Evolutionary conservation across 2,888 invertebrate genomes (phyloP).

Genomic region (Chesias legatella): DNA sequence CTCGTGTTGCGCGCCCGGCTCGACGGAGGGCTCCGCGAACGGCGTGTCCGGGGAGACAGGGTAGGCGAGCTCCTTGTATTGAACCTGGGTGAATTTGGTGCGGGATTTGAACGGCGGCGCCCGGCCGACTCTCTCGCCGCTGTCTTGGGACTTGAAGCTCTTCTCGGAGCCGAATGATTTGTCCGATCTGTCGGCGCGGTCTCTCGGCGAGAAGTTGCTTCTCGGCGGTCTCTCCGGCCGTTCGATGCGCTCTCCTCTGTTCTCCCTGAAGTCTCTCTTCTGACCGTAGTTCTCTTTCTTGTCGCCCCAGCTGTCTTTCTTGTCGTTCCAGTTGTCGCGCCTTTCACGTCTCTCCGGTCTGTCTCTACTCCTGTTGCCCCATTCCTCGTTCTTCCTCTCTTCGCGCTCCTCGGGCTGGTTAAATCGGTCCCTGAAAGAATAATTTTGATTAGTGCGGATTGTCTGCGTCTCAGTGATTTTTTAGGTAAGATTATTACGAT

Average conservation of each 20-base stretch:
- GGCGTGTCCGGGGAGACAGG: constrained; percentile 72
- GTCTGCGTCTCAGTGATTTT: too few species aligned
- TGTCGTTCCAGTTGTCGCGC: constrained; percentile 40
- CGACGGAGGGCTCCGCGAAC: constrained; percentile 69
- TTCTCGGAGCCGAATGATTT: constrained; percentile 60
- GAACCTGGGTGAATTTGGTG: constrained; percentile 55
- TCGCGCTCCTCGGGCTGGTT: constrained; percentile 50
- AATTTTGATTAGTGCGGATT: neutral
- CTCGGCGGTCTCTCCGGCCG: constrained; percentile 34
- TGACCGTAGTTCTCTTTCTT: constrained; percentile 35
- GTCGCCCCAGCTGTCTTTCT: constrained; percentile 39
- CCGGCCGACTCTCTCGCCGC: constrained; percentile 42
- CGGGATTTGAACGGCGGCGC: constrained; percentile 55
- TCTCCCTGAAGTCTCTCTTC: constrained; percentile 36
- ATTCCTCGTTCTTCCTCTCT: constrained; percentile 46
- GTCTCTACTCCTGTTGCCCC: constrained; percentile 38
- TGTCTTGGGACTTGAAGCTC: constrained; percentile 52
- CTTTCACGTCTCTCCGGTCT: constrained; percentile 26
- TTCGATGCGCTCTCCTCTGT: constrained; percentile 33
- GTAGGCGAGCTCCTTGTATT: constrained; percentile 57
- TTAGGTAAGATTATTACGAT: too few species aligned
- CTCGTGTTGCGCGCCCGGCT: constrained; percentile 76
- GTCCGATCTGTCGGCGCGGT: constrained; percentile 51
- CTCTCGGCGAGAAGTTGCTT: constrained; percentile 63
- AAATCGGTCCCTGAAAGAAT: constrained; percentile 39